Evolutionary conservation across 2,113 vertebrate species (phyloP), one percentile per base, ranked within the genome.

Genomic region (Potamarius usumacintae): DNA sequence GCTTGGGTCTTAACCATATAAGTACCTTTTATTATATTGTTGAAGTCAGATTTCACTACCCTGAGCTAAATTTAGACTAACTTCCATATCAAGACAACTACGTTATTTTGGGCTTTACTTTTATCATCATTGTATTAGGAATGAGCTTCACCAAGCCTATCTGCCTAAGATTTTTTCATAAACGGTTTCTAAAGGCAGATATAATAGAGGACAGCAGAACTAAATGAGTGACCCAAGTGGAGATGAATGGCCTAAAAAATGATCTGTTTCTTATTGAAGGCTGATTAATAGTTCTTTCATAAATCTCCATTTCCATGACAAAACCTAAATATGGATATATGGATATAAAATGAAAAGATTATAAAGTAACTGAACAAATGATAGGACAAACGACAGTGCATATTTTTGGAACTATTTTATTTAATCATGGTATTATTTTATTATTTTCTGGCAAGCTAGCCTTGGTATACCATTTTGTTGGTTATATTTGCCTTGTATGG

Each of bases 231-330:
- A 89, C 76, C 60, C 57, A 77, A 20, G 58, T 48, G 80, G 57
- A 81, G 62, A 79, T 87, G 57, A 87, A 89, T 84, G 57, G 77
- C 83, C 77, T 89, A 72, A 79, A 63, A 34, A 80, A 42, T 57
- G 12, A 81, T 57, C 27, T 80, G 80, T 22, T 86, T 86, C 63
- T 84, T 72, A 77, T 79, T 48, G n/a, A 52, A 72, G 63, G 27
- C 72, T 58, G 79, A 85, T 48, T 22, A 34, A 50, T 34, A 42
- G 42, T 67, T 82, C 65, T 89, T 89, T 87, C 65, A 87, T 71
- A 52, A 87, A 74, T 71, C 76, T 89, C 76, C 69, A 85, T 89
- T 87, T 67, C 50, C 89, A 85, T 87, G 69, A 89, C 82, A 87
- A 89, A 89, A 84, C 25, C 57, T 58, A 15, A 86, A 62, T 60